A percentile compares a stretch with the other conserved stretches of the same genome.
phyloP scores from a whole-genome alignment of 2,797 vertebrate genomes.

The Pipistrellus kuhlii region DNA sequence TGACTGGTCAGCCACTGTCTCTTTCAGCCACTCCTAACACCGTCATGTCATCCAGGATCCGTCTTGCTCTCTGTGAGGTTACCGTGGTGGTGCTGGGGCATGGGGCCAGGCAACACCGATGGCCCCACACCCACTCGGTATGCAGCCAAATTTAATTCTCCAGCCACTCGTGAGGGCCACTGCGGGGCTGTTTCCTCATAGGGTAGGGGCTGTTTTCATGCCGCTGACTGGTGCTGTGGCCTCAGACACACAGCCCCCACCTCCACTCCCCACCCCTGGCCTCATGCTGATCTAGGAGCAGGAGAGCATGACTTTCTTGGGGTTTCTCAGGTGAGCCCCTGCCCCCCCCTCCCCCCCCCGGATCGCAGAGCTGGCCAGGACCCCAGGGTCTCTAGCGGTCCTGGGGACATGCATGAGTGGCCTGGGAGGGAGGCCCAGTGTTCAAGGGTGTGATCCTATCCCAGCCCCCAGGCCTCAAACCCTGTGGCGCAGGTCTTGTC shows the following conservation, averaged over 20 bases:
- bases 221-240: not conserved
- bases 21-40: slow-evolving; percentile 88
- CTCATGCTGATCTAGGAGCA: not conserved
- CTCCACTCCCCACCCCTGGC: not conserved
- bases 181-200: not conserved
- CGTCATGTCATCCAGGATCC: slow-evolving; percentile 88
- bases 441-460: not conserved
- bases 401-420: not conserved
- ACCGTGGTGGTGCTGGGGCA: not conserved
- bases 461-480: not conserved
- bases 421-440: not conserved
- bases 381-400: not conserved
- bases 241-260: not conserved
- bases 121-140: not conserved
- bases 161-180: not conserved
- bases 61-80: slow-evolving; percentile 83
- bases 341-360: not conserved
- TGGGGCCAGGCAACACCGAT: not conserved
- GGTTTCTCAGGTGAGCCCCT: not conserved
- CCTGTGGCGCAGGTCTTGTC: not conserved
- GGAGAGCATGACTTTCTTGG: not conserved
- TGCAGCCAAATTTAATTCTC: not conserved
- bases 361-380: not conserved
- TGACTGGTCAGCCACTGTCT: slow-evolving; percentile 84
- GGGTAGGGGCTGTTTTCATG: not conserved